Percentiles rank a stretch among this genome's conserved stretches.
Conservation (phyloP, 1,140 invertebrate species). For the Pteromalus puparum region DNA sequence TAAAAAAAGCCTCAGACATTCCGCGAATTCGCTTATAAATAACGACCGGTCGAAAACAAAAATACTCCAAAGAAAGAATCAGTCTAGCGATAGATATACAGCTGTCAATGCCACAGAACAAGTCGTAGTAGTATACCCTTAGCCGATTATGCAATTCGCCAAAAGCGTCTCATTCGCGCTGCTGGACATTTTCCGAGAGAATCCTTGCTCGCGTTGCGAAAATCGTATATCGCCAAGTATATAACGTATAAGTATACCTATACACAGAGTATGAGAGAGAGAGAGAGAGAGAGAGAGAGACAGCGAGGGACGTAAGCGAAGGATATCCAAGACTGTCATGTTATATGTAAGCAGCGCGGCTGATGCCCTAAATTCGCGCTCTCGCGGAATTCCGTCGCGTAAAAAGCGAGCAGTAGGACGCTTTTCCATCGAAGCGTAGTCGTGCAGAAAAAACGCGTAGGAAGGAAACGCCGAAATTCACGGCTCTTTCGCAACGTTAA, state of each 20-base stretch:
- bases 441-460: background rate
- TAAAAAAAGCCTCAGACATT: background rate
- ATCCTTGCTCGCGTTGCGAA: background rate
- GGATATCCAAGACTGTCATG: background rate
- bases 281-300: background rate
- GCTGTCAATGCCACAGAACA: background rate
- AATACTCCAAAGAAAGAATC: background rate
- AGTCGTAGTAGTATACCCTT: background rate
- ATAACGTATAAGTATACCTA: background rate
- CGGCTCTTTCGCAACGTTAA: background rate
- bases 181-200: background rate
- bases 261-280: background rate
- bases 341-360: background rate
- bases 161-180: background rate
- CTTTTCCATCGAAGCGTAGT: slow-evolving; percentile 33
- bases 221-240: background rate
- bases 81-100: background rate
- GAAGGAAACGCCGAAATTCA: slow-evolving; percentile 5
- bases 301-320: background rate
- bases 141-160: slow-evolving; percentile 23
- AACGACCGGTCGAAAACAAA: background rate
- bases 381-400: slow-evolving; percentile 28
- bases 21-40: slow-evolving; percentile 24
- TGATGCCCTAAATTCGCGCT: slow-evolving; percentile 17
- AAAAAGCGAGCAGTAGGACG: slow-evolving; percentile 24